These are phyloP conservation scores for Nesogale talazaci DNA, from an alignment of 2,113 vertebrate genomes.

Conservation along the genomic window DNA sequence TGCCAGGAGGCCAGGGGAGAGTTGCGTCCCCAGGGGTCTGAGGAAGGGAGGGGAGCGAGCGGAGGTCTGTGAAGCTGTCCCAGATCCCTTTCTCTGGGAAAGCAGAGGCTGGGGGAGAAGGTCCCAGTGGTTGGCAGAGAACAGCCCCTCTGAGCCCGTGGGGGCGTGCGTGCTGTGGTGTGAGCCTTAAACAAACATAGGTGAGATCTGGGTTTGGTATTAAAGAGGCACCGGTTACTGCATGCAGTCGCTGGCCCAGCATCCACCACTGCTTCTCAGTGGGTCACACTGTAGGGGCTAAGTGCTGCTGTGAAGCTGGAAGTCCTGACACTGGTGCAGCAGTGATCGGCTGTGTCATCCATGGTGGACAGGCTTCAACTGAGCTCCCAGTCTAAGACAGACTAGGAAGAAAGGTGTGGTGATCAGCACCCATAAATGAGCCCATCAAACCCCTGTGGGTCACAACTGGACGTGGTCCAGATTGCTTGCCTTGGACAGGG, in stretches of 20 bases:
- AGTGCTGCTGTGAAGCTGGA: neutral
- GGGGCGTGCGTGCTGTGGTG: neutral
- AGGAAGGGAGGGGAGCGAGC: too few species aligned
- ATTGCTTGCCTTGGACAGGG: neutral
- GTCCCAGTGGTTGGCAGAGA: neutral
- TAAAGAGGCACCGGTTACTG: too few species aligned
- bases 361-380: too few species aligned
- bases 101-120: neutral
- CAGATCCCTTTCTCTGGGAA: neutral
- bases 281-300: neutral
- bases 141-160: neutral
- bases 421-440: neutral
- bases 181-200: neutral
- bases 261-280: neutral
- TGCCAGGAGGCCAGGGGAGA: neutral
- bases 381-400: neutral
- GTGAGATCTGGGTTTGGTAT: neutral
- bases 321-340: neutral
- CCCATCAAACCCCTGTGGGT: neutral
- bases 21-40: neutral
- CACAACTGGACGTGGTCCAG: neutral
- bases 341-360: too few species aligned
- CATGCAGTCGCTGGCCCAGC: neutral
- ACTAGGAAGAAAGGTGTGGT: neutral
- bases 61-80: fast-evolving